Evolutionary conservation across 2,888 invertebrate species (phyloP).

Genomic region (Dryobotodes eremita): DNA sequence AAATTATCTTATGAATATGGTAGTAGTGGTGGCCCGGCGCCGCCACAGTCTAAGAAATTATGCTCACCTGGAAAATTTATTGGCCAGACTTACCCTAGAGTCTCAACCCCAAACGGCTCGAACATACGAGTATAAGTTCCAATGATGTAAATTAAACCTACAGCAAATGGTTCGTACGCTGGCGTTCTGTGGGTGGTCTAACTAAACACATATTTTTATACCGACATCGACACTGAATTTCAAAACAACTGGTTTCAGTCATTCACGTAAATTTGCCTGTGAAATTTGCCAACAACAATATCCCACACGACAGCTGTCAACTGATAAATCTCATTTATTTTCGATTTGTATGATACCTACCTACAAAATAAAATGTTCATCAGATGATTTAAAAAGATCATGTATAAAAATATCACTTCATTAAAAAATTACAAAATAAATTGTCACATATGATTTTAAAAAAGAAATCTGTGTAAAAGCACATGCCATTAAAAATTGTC

Average conservation of each 20-base stretch:
- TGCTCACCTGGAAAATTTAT: no score
- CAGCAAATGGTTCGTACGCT: background rate
- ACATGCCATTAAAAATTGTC: background rate
- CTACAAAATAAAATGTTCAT: background rate
- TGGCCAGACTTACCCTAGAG: no score
- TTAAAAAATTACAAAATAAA: no score
- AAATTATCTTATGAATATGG: no score
- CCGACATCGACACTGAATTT: background rate
- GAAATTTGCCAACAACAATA: slow-evolving; percentile 25
- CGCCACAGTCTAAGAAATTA: no score
- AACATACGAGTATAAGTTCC: background rate
- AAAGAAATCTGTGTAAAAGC: background rate
- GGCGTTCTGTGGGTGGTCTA: slow-evolving; percentile 16
- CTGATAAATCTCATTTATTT: slow-evolving; percentile 9
- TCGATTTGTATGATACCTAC: background rate
- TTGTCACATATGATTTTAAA: background rate
- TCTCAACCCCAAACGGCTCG: background rate
- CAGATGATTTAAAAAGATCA: background rate
- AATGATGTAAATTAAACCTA: background rate
- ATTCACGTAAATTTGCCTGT: slow-evolving; percentile 16
- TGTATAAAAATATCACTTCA: no score
- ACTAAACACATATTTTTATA: background rate
- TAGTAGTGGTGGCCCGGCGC: no score
- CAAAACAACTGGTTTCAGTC: slow-evolving; percentile 8
- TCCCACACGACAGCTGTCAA: slow-evolving; percentile 30